These are phyloP conservation scores for Noctua janthina DNA, from an alignment of 2,888 invertebrate species.

Conservation along the genomic window DNA sequence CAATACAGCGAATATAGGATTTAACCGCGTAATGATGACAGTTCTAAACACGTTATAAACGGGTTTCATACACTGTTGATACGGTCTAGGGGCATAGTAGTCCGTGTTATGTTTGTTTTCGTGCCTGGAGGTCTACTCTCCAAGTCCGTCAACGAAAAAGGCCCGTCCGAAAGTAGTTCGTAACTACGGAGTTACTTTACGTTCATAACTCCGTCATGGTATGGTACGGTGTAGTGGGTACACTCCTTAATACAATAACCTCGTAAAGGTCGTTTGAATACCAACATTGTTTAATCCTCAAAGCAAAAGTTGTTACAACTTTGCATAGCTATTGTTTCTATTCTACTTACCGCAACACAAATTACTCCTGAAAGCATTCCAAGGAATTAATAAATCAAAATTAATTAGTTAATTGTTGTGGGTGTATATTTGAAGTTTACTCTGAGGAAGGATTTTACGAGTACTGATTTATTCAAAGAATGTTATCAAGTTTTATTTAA, in stretches of 20 bases:
- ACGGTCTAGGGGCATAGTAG: too few relatives aligned
- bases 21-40: too few relatives aligned
- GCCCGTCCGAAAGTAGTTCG: too few relatives aligned
- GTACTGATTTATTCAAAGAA: constrained; percentile 15
- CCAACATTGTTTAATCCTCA: constrained; percentile 56
- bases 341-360: constrained; percentile 51
- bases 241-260: not conserved
- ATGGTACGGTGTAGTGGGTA: too few relatives aligned
- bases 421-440: constrained; percentile 30
- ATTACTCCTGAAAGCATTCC: constrained; percentile 57
- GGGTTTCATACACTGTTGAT: too few relatives aligned
- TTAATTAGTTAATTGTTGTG: constrained; percentile 61
- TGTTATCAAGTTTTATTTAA: not conserved
- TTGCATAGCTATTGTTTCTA: constrained; percentile 47
- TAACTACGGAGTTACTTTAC: too few relatives aligned
- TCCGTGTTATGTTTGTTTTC: too few relatives aligned
- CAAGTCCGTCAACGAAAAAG: too few relatives aligned
- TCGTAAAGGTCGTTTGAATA: constrained; percentile 12
- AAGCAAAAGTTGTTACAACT: constrained; percentile 59
- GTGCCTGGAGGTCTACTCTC: too few relatives aligned
- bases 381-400: constrained; percentile 61
- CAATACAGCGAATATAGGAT: too few relatives aligned
- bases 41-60: too few relatives aligned
- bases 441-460: constrained; percentile 7
- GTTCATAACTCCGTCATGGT: too few relatives aligned